Conservation (phyloP, 2,113 vertebrate species). For the Rhinichthys klamathensis region DNA sequence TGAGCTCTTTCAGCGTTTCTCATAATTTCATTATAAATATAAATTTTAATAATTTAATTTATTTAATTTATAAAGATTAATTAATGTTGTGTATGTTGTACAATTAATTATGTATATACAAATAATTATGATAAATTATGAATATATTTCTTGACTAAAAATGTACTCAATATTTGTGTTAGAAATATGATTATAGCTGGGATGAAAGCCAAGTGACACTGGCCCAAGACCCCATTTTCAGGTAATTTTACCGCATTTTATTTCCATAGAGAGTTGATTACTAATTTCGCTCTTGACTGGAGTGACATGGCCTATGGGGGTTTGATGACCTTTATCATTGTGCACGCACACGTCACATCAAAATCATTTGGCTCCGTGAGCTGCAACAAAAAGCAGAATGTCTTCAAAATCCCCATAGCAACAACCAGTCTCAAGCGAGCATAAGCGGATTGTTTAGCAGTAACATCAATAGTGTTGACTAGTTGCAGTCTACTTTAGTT, state of each 20-base stretch:
- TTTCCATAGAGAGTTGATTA: not conserved
- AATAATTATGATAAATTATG: not conserved
- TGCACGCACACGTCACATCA: slow-evolving; percentile 5
- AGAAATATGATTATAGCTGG: slow-evolving; percentile 94
- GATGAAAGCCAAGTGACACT: slow-evolving; percentile 87
- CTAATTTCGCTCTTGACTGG: not conserved
- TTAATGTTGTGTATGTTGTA: not conserved
- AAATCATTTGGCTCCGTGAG: too few relatives aligned
- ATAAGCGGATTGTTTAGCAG: not conserved
- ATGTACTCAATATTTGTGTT: slow-evolving; percentile 51
- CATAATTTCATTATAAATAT: not conserved
- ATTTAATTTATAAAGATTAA: not conserved
- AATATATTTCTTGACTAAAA: not conserved
- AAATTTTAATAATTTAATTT: not conserved
- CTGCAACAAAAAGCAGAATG: too few relatives aligned
- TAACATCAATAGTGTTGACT: not conserved
- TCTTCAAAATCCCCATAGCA: slow-evolving; percentile 4
- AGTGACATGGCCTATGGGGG: slow-evolving; percentile 9
- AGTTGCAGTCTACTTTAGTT: not conserved
- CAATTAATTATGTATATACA: not conserved
- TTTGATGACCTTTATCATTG: slow-evolving; percentile 14
- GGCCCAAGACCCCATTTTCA: slow-evolving; percentile 95
- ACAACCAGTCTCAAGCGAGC: not conserved
- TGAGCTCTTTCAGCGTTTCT: slow-evolving; percentile 58
- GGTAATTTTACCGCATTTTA: slow-evolving; percentile 70